Evolutionary conservation across 2,888 invertebrate species (phyloP).

Genomic region (Stramonita haemastoma): DNA sequence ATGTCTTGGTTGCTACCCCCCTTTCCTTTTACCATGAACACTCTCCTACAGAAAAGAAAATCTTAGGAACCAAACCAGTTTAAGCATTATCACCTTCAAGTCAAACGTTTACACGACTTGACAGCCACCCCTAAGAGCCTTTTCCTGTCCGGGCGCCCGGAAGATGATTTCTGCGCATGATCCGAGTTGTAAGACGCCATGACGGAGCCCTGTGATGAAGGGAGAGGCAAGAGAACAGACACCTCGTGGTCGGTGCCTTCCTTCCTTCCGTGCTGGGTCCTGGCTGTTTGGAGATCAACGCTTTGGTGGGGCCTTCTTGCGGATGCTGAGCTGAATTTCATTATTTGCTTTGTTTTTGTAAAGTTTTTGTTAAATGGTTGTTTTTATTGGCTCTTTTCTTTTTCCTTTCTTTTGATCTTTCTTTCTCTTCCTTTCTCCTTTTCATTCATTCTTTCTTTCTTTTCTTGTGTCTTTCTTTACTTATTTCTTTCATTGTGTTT

Average conservation of each 20-base stretch:
- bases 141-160: conserved; percentile 19
- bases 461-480: neutral
- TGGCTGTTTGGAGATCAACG: neutral
- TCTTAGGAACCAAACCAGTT: neutral
- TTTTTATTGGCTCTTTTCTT: neutral
- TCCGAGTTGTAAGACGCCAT: conserved; percentile 22
- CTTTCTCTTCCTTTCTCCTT: too few species aligned
- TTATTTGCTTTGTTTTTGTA: neutral
- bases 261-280: neutral
- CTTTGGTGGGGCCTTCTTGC: neutral
- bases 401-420: neutral
- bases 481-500: neutral
- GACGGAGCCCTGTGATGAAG: neutral
- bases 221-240: neutral
- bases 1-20: too few species aligned
- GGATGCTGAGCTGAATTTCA: conserved; percentile 1
- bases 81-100: conserved; percentile 20
- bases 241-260: neutral
- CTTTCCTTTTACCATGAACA: too few species aligned
- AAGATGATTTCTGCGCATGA: conserved; percentile 21
- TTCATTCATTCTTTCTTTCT: neutral
- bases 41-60: neutral
- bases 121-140: conserved; percentile 21
- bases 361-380: neutral
- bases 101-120: conserved; percentile 22